A percentile compares a stretch with the other conserved stretches of the same genome.
These are phyloP conservation scores for Borostomias antarcticus DNA, from an alignment of 2,797 vertebrate genomes.

Conservation along the genomic window DNA sequence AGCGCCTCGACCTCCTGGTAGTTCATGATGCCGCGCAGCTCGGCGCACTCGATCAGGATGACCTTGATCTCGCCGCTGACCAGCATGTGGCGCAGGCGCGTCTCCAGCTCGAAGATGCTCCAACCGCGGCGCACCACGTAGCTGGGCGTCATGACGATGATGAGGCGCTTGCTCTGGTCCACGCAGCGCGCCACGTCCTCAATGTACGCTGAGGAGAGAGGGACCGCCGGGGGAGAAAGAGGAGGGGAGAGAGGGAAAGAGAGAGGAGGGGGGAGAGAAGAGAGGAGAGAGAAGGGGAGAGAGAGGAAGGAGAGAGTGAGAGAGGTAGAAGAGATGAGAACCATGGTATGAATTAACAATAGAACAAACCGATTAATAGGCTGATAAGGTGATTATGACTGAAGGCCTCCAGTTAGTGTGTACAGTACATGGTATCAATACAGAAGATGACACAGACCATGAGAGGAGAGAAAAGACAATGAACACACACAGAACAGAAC, in stretches of 20 bases:
- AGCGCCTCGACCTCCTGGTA: conserved; percentile 99
- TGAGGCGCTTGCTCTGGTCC: conserved; percentile 98
- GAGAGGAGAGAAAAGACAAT: conserved; percentile 15
- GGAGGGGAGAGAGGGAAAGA: neutral
- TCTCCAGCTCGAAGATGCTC: conserved; percentile 99
- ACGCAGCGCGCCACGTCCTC: conserved; percentile 98
- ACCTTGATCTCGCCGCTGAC: conserved; percentile 97
- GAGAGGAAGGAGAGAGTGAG: neutral
- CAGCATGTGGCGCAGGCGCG: conserved; percentile 95
- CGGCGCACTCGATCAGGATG: conserved; percentile 97
- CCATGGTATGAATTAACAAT: neutral
- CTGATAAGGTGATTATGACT: neutral
- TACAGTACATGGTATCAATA: too few relatives aligned
- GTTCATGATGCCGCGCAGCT: conserved; percentile 97
- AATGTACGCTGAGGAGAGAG: conserved; percentile 85
- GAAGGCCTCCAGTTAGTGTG: neutral
- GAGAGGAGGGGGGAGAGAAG: neutral
- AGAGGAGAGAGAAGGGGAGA: neutral
- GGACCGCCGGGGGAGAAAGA: neutral
- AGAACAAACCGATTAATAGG: too few relatives aligned
- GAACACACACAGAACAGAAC: conserved; percentile 24
- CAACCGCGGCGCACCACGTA: conserved; percentile 97
- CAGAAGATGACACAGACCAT: conserved; percentile 36
- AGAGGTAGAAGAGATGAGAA: neutral
- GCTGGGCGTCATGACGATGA: conserved; percentile 98